Percentiles rank a stretch among this genome's conserved stretches.
Conservation (phyloP, 35 echinoderm and acorn worm species). For the Ophiothrix spiculata region DNA sequence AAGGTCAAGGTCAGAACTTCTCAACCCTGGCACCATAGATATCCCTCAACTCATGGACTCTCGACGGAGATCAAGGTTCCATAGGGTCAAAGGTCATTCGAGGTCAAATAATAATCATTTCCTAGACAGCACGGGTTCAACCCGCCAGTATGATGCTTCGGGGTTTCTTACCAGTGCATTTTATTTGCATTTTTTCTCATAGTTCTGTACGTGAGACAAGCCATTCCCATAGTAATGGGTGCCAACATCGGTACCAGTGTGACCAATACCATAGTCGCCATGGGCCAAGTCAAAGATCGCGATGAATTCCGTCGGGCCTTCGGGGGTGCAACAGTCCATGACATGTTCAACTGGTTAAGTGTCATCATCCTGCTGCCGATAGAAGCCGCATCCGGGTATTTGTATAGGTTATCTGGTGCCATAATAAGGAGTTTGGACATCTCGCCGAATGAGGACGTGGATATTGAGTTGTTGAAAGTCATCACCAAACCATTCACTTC, state of each 20-base stretch:
- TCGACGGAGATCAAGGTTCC: too few species aligned
- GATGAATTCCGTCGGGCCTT: slow-evolving; percentile 72
- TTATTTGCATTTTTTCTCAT: background rate
- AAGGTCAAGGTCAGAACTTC: too few species aligned
- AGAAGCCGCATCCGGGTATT: slow-evolving; percentile 60
- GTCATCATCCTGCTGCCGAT: slow-evolving; percentile 58
- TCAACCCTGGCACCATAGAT: too few species aligned
- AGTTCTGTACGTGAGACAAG: slow-evolving; percentile 56
- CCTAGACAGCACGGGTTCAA: too few species aligned
- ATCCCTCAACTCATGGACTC: too few species aligned
- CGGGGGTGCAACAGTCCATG: slow-evolving; percentile 77
- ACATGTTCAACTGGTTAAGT: slow-evolving; percentile 76
- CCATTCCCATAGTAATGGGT: slow-evolving; percentile 75
- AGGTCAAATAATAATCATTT: too few species aligned
- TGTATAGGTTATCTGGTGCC: slow-evolving; percentile 19
- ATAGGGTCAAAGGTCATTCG: too few species aligned
- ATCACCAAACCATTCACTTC: slow-evolving; percentile 60
- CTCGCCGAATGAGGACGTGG: slow-evolving; percentile 24
- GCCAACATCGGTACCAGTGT: slow-evolving; percentile 82
- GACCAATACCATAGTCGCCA: slow-evolving; percentile 77
- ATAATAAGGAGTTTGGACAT: slow-evolving; percentile 33
- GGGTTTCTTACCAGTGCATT: background rate
- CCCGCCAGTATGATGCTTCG: too few species aligned
- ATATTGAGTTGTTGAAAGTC: slow-evolving; percentile 60
- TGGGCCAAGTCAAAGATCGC: slow-evolving; percentile 46